phyloP scores from a whole-genome alignment of 1,140 invertebrate genomes.

The Paraescarpia echinospica region DNA sequence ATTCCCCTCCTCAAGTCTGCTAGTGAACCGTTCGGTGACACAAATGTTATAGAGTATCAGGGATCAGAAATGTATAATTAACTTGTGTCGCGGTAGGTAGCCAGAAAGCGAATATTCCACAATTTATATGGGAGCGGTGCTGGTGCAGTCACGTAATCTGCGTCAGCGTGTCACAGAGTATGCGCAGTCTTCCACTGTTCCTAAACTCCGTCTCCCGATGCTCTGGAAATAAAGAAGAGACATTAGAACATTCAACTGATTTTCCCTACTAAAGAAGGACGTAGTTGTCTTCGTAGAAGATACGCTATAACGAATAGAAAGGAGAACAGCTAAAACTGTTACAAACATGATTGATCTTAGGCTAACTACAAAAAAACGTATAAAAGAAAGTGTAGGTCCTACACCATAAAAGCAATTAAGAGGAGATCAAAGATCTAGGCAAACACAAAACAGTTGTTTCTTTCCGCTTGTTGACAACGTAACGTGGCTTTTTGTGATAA shows the following conservation, averaged over 20 bases:
- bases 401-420: no score
- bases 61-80: not conserved
- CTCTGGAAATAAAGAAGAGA: not conserved
- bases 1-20: not conserved
- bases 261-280: not conserved
- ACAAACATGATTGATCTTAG: no score
- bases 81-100: not conserved
- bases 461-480: no score
- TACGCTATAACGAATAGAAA: no score
- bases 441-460: no score
- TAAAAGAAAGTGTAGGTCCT: no score
- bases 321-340: no score
- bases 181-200: not conserved
- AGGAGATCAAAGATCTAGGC: no score
- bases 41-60: not conserved
- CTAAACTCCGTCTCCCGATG: not conserved
- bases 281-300: no score
- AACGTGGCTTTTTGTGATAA: no score
- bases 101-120: not conserved
- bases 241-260: not conserved
- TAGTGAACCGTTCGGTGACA: not conserved
- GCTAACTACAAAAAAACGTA: no score
- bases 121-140: not conserved
- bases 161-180: not conserved
- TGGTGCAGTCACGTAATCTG: not conserved